Conservation (phyloP, 1,140 invertebrate genomes). For the Wasmannia auropunctata region DNA sequence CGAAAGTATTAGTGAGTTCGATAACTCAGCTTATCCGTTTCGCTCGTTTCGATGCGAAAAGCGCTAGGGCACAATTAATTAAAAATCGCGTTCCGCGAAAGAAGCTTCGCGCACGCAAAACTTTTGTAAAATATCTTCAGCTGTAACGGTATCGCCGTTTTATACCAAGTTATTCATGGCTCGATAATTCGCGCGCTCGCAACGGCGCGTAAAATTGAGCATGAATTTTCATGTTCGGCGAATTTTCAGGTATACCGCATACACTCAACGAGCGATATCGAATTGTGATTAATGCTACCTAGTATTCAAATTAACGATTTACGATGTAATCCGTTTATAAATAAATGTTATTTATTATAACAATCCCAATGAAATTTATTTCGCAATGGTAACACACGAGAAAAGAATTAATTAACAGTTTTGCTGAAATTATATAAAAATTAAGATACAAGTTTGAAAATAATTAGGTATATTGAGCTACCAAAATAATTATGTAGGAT, state of each 20-base stretch:
- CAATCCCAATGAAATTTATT: background rate
- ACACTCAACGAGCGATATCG: background rate
- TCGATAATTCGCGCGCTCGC: background rate
- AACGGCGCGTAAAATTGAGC: background rate
- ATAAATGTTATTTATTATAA: constrained; percentile 53
- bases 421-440: too few species aligned
- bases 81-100: background rate
- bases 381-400: too few species aligned
- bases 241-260: background rate
- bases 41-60: background rate
- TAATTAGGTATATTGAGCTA: too few species aligned
- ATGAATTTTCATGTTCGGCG: background rate
- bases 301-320: background rate
- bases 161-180: background rate
- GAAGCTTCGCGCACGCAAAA: background rate
- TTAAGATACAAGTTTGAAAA: too few species aligned
- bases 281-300: constrained; percentile 22
- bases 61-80: too few species aligned
- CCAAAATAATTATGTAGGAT: too few species aligned
- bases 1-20: background rate
- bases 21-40: background rate
- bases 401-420: too few species aligned
- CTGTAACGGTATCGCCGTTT: constrained; percentile 2
- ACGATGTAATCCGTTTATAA: constrained; percentile 28
- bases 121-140: background rate